phyloP scores from a whole-genome alignment of 2,888 invertebrate species.

The Darwinula stevensoni region DNA sequence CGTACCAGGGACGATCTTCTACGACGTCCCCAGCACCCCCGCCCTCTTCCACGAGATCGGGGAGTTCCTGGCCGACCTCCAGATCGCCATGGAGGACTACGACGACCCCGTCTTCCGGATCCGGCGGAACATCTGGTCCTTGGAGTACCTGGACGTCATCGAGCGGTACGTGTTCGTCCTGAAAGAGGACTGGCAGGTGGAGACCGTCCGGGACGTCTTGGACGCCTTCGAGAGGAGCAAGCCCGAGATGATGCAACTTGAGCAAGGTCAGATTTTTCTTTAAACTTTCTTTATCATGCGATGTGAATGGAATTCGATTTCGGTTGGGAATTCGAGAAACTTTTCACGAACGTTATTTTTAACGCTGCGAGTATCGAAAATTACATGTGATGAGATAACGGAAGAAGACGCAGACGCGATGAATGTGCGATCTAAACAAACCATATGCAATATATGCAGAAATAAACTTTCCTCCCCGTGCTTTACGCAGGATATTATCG shows the following conservation, averaged over 20 bases:
- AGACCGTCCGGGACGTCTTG: constrained; percentile 29
- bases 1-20: constrained; percentile 37
- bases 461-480: too few relatives aligned
- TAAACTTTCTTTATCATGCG: too few relatives aligned
- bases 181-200: constrained; percentile 24
- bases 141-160: constrained; percentile 33
- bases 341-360: too few relatives aligned
- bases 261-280: constrained; percentile 22
- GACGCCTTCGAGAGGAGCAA: constrained; percentile 27
- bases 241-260: constrained; percentile 24
- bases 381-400: too few relatives aligned
- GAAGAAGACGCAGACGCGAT: too few relatives aligned
- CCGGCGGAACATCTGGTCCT: constrained; percentile 39
- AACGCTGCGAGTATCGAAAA: too few relatives aligned
- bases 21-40: constrained; percentile 25
- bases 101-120: constrained; percentile 33
- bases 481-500: too few relatives aligned
- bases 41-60: constrained; percentile 39
- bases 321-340: too few relatives aligned
- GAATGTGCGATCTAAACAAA: too few relatives aligned
- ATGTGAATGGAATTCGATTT: too few relatives aligned
- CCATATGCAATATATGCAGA: too few relatives aligned
- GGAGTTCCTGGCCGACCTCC: constrained; percentile 33
- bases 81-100: constrained; percentile 35
- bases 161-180: constrained; percentile 36